These are phyloP conservation scores for Danio albolineatus DNA, from an alignment of 2,797 vertebrate species.

Conservation along the genomic window DNA sequence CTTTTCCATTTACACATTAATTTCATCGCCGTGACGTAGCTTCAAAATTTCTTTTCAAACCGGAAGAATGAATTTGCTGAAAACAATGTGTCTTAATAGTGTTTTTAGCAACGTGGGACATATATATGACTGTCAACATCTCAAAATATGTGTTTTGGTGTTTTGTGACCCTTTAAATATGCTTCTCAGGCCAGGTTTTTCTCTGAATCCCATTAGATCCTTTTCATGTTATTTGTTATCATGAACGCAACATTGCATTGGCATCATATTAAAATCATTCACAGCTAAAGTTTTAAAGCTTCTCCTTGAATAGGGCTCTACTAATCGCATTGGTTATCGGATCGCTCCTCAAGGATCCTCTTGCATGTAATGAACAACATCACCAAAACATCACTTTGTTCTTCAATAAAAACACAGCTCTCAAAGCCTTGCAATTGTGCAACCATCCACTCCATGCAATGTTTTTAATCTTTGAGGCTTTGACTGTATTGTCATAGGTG, in stretches of 20 bases:
- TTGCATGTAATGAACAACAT: constrained; percentile 47
- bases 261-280: not conserved
- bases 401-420: constrained; percentile 40
- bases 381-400: constrained; percentile 13
- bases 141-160: too few species aligned
- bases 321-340: constrained; percentile 18
- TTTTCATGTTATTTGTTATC: constrained; percentile 13
- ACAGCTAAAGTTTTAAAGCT: constrained; percentile 5
- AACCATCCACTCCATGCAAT: not conserved
- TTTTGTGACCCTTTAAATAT: too few species aligned
- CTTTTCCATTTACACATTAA: too few species aligned
- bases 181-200: constrained; percentile 1
- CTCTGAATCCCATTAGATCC: constrained; percentile 7
- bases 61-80: too few species aligned
- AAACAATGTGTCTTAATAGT: too few species aligned
- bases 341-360: constrained; percentile 30
- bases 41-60: too few species aligned
- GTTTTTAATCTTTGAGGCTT: constrained; percentile 38
- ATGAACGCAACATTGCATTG: not conserved
- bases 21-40: too few species aligned
- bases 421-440: constrained; percentile 39
- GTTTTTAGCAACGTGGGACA: too few species aligned
- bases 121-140: too few species aligned
- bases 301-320: constrained; percentile 25
- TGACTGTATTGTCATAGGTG: constrained; percentile 18